Base-by-base conservation (phyloP, 2,888 invertebrate species). In the Agapostemon virescens region DNA sequence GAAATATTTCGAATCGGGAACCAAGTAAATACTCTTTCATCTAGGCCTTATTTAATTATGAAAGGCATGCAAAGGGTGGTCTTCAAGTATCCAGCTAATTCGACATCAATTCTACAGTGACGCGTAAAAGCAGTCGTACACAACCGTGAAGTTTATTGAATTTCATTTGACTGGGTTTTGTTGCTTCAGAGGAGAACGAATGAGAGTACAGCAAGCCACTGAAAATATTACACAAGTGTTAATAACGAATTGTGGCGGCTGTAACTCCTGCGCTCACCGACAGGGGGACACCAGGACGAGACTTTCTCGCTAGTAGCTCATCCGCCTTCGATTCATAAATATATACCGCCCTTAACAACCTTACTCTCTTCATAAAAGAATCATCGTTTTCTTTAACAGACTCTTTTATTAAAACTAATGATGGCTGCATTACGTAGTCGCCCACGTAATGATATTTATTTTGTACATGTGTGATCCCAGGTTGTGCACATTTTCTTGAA, bases 11-110 rank as follows among this genome's bases (percentile, higher is more conserved):
- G 36, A 36, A 63, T 36, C 63, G n/a, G 36, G 36, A n/a, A 13
- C 36, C 2, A 36, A 11, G 63, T 63, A 36, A 63, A 63, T n/a
- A 36, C 36, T 36, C 36, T 63, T 63, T 36, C 20, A n/a, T 36
- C 63, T n/a, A 13, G 33, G n/a, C 36, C n/a, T n/a, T 63, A 63
- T 63, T 63, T 36, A 63, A 63, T 63, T 63, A 20, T 36, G n/a
- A 36, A 63, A 63, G 36, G 33, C 11, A 20, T 36, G 11, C 20
- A 4, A 7, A 3, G 55, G 55, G n/a, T n/a, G 20, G 13, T 13
- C 63, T 36, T n/a, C n/a, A 63, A 36, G 36, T 36, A n/a, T 36
- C 13, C 36, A n/a, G n/a, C n/a, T 36, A 20, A 36, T 63, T 61
- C 20, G 61, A 61, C 33, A 20, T 33, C 33, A 9, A 33, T 33